Conservation (phyloP, 2,113 vertebrate species). For the Sula dactylatra region DNA sequence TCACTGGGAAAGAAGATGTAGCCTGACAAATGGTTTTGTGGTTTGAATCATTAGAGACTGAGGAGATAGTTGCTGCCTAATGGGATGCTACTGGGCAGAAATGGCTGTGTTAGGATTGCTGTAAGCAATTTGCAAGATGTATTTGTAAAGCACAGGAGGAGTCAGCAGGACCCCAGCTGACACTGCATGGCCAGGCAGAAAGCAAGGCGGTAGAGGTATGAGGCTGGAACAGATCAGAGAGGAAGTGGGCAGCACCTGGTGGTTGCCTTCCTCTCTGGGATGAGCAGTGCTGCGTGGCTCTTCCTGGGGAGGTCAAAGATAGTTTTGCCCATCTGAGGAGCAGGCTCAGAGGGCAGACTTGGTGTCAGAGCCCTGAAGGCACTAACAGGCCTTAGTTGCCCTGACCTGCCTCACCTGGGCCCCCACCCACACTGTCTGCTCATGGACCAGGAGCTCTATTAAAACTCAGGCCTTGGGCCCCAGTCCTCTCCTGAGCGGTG, state of each 20-base stretch:
- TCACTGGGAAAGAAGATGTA: neutral
- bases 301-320: neutral
- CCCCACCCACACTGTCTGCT: neutral
- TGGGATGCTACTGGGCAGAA: neutral
- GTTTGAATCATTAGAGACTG: neutral
- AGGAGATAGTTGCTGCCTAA: neutral
- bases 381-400: neutral
- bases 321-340: neutral
- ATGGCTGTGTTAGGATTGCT: neutral
- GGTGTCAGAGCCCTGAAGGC: neutral
- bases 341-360: neutral
- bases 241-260: accelerated
- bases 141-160: neutral
- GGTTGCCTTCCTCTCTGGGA: neutral
- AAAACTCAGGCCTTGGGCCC: neutral
- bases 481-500: neutral
- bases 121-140: neutral
- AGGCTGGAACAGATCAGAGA: neutral
- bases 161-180: neutral
- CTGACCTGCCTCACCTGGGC: neutral
- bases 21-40: slow-evolving; percentile 19
- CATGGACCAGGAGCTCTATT: neutral
- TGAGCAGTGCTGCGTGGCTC: too few relatives aligned
- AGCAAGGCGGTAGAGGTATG: accelerated
- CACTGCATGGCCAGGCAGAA: accelerated